phyloP scores from a whole-genome alignment of 1,140 invertebrate species.

The Platyscapa corneri region DNA sequence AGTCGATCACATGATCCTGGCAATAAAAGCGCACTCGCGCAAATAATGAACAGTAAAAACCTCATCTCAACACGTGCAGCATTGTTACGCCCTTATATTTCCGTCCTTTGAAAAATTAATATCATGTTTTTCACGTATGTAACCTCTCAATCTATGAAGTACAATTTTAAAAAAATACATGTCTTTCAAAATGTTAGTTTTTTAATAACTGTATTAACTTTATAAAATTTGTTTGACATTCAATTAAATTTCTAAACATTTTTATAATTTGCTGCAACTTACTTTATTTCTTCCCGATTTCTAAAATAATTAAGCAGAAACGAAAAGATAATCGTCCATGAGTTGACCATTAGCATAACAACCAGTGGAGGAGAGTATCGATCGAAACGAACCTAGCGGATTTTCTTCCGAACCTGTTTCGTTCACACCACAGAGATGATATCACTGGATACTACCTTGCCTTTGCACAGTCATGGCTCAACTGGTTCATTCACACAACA shows the following conservation, averaged over 20 bases:
- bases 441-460: background rate
- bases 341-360: too few relatives aligned
- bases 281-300: background rate
- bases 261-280: background rate
- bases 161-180: too few relatives aligned
- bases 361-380: too few relatives aligned
- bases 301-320: background rate
- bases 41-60: background rate
- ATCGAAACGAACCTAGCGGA: background rate
- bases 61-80: background rate
- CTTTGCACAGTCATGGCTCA: background rate
- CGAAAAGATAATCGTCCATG: background rate
- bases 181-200: background rate
- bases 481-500: too few relatives aligned
- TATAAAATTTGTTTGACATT: background rate
- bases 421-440: background rate
- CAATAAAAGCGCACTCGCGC: background rate
- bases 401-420: background rate
- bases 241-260: background rate
- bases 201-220: background rate
- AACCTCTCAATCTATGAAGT: background rate
- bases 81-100: background rate
- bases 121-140: background rate
- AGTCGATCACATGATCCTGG: conserved; percentile 48
- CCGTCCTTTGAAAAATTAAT: background rate